Evolutionary conservation across 2,888 invertebrate genomes (phyloP).

Genomic region (Cosmia pyralina): DNA sequence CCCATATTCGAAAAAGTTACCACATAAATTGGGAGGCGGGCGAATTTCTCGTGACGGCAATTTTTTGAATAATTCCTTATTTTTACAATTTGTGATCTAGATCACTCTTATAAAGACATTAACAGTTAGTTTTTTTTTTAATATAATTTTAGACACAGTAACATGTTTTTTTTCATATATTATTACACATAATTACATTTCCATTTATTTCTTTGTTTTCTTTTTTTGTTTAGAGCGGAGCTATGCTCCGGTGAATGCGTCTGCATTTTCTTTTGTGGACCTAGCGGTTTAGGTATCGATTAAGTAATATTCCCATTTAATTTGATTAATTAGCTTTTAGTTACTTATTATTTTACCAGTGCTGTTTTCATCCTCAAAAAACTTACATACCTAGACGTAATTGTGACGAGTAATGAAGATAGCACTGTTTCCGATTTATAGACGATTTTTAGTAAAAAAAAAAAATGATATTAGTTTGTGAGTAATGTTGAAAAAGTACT

Average conservation of each 20-base stretch:
- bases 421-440: slow-evolving; percentile 76
- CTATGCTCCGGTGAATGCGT: slow-evolving; percentile 76
- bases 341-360: slow-evolving; percentile 74
- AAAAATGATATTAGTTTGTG: slow-evolving; percentile 78
- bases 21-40: slow-evolving; percentile 54
- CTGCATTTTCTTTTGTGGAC: slow-evolving; percentile 80
- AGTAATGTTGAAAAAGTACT: slow-evolving; percentile 66
- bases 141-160: slow-evolving; percentile 83
- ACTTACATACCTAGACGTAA: slow-evolving; percentile 50
- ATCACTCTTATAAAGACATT: slow-evolving; percentile 90
- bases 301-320: slow-evolving; percentile 88
- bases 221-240: slow-evolving; percentile 70
- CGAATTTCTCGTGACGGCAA: slow-evolving; percentile 81
- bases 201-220: slow-evolving; percentile 78
- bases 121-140: slow-evolving; percentile 84
- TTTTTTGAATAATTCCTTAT: slow-evolving; percentile 84
- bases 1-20: slow-evolving; percentile 61
- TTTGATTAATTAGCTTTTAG: slow-evolving; percentile 82
- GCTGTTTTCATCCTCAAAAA: slow-evolving; percentile 78
- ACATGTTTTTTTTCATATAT: slow-evolving; percentile 69
- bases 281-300: slow-evolving; percentile 82
- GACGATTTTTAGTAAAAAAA: slow-evolving; percentile 74
- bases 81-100: slow-evolving; percentile 86
- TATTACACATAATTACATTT: slow-evolving; percentile 77
- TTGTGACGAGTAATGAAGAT: slow-evolving; percentile 73